Evolutionary conservation across 1,140 invertebrate genomes (phyloP), one percentile per base, ranked within the genome.

Genomic region (Uloborus diversus): DNA sequence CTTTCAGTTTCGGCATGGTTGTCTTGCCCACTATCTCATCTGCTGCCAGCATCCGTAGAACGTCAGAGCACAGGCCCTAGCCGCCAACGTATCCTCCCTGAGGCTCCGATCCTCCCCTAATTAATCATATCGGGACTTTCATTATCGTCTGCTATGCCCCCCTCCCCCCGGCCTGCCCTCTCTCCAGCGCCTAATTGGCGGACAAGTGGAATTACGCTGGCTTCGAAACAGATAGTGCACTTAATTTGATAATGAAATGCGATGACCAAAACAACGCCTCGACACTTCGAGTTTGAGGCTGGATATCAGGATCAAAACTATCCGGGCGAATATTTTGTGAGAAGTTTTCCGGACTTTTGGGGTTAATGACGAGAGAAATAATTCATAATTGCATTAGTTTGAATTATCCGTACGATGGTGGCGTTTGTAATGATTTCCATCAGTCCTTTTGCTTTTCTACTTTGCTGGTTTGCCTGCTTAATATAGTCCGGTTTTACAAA

Each of bases 261-360:
- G 69, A 73, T 73, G 69, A 73, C 69, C 69, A 73, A 73, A 73
- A 73, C 69, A 73, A 61, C 61, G 20, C 13, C 68, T 57, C 32
- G 53, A 70, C 68, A 57, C 49, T 42, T 42, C 37, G 9, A 42
- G n/a, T n/a, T n/a, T n/a, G n/a, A n/a, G n/a, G n/a, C n/a, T n/a
- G n/a, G n/a, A n/a, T n/a, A n/a, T n/a, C n/a, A n/a, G n/a, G n/a
- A n/a, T n/a, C n/a, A n/a, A n/a, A n/a, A n/a, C n/a, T n/a, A n/a
- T n/a, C n/a, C n/a, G n/a, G n/a, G n/a, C n/a, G n/a, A n/a, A n/a
- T n/a, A n/a, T n/a, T n/a, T n/a, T n/a, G n/a, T n/a, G n/a, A n/a
- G n/a, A n/a, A n/a, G n/a, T n/a, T n/a, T n/a, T n/a, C n/a, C n/a
- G n/a, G n/a, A n/a, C n/a, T n/a, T n/a, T n/a, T n/a, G n/a, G n/a